Evolutionary conservation across 2,113 vertebrate genomes (phyloP).

Genomic region (Mormoops blainvillei): DNA sequence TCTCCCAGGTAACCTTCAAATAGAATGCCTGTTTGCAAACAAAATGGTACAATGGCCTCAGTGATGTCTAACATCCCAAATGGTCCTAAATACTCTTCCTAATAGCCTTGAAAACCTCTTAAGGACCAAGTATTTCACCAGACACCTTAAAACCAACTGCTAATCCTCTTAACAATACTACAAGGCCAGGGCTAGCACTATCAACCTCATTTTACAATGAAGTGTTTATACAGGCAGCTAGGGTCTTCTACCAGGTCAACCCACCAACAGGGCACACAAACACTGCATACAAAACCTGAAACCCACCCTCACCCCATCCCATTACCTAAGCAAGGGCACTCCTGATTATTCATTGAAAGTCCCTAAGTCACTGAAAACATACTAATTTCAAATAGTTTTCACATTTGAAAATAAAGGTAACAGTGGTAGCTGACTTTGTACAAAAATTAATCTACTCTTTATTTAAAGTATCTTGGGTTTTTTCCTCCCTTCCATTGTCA

Average conservation of each 20-base stretch:
- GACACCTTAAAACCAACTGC: not conserved
- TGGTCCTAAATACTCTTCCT: not conserved
- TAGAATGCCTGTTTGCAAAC: not conserved
- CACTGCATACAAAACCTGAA: not conserved
- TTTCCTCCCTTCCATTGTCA: not conserved
- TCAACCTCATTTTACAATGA: not conserved
- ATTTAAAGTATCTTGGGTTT: not conserved
- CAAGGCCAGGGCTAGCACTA: not conserved
- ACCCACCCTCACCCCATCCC: not conserved
- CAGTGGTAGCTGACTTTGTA: not conserved
- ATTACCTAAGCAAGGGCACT: not conserved
- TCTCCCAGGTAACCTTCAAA: not conserved
- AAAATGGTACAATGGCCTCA: not conserved
- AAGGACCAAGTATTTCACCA: not conserved
- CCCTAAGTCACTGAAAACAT: not conserved
- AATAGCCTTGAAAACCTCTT: not conserved
- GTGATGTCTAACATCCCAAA: not conserved
- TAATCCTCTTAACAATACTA: not conserved
- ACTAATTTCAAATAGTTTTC: not conserved
- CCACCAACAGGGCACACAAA: not conserved
- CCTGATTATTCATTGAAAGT: not conserved
- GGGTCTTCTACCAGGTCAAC: not conserved
- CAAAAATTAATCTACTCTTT: not conserved
- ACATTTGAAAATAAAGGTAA: not conserved
- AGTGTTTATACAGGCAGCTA: not conserved